Percentiles rank a stretch among this genome's conserved stretches.
Evolutionary conservation across 2,113 vertebrate genomes (phyloP).

Genomic region (Ctenodactylus gundi): DNA sequence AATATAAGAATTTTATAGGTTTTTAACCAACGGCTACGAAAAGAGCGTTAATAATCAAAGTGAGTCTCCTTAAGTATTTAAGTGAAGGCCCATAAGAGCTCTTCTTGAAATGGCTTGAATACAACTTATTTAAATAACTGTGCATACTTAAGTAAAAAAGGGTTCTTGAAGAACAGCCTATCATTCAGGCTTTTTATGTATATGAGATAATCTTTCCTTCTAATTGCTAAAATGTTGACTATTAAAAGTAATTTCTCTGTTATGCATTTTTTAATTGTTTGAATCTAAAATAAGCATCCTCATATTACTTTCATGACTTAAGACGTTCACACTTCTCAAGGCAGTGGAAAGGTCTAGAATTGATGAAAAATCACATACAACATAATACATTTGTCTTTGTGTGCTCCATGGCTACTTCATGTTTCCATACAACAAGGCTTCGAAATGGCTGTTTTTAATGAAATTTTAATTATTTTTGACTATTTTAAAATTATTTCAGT

Average conservation of each 20-base stretch:
- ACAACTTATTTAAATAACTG: slow-evolving; percentile 26
- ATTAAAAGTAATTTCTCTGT: not conserved
- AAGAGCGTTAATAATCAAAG: not conserved
- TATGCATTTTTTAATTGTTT: not conserved
- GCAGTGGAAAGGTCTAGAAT: not conserved
- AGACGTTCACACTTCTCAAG: not conserved
- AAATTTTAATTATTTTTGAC: not conserved
- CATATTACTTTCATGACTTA: not conserved
- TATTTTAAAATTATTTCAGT: slow-evolving; percentile 1
- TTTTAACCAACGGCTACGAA: slow-evolving; percentile 50
- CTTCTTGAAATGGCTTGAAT: not conserved
- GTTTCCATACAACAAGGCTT: not conserved
- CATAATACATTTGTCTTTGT: not conserved
- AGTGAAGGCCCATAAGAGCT: not conserved
- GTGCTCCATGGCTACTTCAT: not conserved
- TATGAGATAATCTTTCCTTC: not conserved
- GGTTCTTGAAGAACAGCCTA: not conserved
- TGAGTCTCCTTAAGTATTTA: slow-evolving; percentile 12
- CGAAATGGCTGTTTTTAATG: not conserved
- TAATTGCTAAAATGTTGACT: not conserved
- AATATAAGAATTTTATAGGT: slow-evolving; percentile 9
- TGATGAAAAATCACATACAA: not conserved
- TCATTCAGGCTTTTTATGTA: not conserved
- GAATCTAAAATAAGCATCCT: not conserved
- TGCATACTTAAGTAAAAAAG: not conserved